phyloP scores from a whole-genome alignment of 2,113 vertebrate genomes.

The Peucedramus taeniatus region DNA sequence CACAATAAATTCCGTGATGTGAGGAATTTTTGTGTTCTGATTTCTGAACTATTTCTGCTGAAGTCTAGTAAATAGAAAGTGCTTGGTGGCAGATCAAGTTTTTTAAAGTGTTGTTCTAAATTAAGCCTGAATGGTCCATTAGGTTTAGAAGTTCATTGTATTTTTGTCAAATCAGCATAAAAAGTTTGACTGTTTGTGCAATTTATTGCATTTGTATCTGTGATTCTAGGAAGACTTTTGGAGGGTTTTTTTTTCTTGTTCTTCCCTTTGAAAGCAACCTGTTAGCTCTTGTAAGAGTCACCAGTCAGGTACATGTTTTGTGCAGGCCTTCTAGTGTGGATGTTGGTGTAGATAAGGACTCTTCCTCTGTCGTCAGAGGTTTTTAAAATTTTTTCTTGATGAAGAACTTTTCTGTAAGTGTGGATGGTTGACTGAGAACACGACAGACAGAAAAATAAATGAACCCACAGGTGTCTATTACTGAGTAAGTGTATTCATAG shows the following conservation, averaged over 20 bases:
- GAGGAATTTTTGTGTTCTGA: neutral
- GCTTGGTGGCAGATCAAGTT: neutral
- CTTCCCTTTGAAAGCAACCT: neutral
- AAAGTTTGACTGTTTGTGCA: neutral
- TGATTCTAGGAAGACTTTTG: neutral
- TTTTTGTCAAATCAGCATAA: neutral
- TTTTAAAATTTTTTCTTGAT: neutral
- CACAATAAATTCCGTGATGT: neutral
- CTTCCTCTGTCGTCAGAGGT: neutral
- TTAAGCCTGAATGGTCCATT: neutral
- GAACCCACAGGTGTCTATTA: neutral
- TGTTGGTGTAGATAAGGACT: neutral
- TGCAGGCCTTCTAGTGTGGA: neutral
- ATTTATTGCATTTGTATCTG: neutral
- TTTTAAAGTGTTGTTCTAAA: neutral
- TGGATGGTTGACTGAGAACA: neutral
- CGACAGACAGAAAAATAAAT: neutral
- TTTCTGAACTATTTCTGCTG: neutral
- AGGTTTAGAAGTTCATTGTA: neutral
- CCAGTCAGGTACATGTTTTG: accelerated
- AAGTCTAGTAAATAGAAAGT: neutral
- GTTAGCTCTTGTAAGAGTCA: neutral
- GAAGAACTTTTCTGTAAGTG: neutral
- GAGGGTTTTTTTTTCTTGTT: too few relatives aligned
- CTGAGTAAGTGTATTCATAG: neutral